Base-by-base conservation (phyloP, 2,888 invertebrate species). In the Blera fallax region DNA sequence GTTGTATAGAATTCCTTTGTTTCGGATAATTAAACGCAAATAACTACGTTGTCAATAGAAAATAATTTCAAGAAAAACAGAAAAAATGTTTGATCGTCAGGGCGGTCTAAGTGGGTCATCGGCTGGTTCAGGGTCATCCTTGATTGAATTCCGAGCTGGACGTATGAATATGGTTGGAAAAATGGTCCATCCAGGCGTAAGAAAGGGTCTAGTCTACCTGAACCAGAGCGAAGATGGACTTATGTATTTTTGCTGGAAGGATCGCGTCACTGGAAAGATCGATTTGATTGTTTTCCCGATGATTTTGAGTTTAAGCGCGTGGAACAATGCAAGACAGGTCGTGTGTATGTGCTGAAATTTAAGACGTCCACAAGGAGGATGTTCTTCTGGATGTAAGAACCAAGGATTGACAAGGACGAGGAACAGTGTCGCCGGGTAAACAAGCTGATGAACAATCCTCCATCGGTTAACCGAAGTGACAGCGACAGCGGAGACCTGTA, bases 181-280 rank as follows among this genome's bases (percentile, higher is more conserved):
- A 90, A 98, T 97, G 96, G 98, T 98, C 3, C 95, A 96, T 91
- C 97, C 99, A 1, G 98, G 99, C 91, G 97, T 97, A 88, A 95
- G 98, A 89, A 99, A 99, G 93, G 99, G 99, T 4, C 93, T 97
- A 29, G 94, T 99, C 11, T 99, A 98, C 91, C 95, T 99, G 73
- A 97, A 98, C 91, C 99, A 99, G 92, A 97, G 98, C 67, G 98
- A 99, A 88, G 99, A 99, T 92, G 97, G 98, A 0, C 93, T 99
- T 76, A 98, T 99, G 96, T 99, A 99, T 93, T 99, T 99, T 91
- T 99, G 99, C 92, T 99, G 99, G 99, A 99, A 99, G 93, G 99
- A 99, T 93, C 95, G 99, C 60, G 96, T 96, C 52, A 95, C 96
- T 54, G 98, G 98, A 67, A 95, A 96, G 88, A 89, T 91, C 93